Conservation (phyloP, 2,888 invertebrate genomes). For the Byasa hedistus region DNA sequence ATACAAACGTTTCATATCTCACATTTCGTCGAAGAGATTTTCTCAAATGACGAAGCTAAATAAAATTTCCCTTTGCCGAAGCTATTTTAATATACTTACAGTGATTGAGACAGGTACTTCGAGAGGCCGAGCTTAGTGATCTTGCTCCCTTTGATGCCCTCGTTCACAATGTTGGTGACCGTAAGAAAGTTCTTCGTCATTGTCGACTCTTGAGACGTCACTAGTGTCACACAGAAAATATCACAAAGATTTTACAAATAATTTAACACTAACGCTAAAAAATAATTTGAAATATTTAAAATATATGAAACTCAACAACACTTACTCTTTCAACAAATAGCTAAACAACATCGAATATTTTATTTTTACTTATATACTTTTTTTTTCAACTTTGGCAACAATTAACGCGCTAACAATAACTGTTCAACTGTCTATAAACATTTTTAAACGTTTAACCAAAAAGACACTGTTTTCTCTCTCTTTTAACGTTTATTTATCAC, state of each 20-base stretch:
- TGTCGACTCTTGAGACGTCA: slow-evolving; percentile 72
- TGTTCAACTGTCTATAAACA: slow-evolving; percentile 30
- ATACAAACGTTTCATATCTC: too few relatives aligned
- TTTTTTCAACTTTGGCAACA: slow-evolving; percentile 52
- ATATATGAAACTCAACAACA: slow-evolving; percentile 34
- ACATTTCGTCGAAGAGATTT: too few relatives aligned
- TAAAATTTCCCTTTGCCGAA: background rate
- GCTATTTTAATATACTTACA: slow-evolving; percentile 79
- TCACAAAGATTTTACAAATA: slow-evolving; percentile 36
- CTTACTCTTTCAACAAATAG: slow-evolving; percentile 67
- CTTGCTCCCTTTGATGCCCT: slow-evolving; percentile 87
- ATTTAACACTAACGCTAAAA: slow-evolving; percentile 31
- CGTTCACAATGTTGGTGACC: slow-evolving; percentile 83
- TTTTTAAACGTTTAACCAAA: slow-evolving; percentile 41
- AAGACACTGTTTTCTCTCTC: slow-evolving; percentile 37
- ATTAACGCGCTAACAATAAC: slow-evolving; percentile 61
- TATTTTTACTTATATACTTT: slow-evolving; percentile 36
- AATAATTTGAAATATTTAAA: slow-evolving; percentile 3
- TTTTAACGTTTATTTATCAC: slow-evolving; percentile 27
- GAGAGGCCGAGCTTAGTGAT: slow-evolving; percentile 86
- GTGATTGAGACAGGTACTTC: slow-evolving; percentile 87
- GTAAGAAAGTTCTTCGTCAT: slow-evolving; percentile 81
- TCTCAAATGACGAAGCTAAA: too few relatives aligned
- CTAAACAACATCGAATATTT: slow-evolving; percentile 68
- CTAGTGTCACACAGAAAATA: slow-evolving; percentile 49